Evolutionary conservation across 2,797 vertebrate genomes (phyloP).

Genomic region (Toxotes lorentzi): DNA sequence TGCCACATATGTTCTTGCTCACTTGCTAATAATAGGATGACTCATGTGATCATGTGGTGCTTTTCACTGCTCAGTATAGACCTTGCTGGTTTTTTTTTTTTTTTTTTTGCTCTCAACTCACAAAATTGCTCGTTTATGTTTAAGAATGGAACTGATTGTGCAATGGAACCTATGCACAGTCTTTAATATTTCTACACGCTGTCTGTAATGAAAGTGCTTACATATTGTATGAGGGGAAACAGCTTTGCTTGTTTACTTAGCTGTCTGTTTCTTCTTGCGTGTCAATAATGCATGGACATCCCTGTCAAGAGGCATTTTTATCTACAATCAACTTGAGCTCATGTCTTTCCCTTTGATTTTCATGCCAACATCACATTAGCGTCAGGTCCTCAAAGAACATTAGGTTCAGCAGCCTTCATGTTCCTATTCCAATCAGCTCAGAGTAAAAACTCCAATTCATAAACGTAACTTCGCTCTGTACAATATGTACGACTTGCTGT

Average conservation of each 20-base stretch:
- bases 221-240: neutral
- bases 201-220: neutral
- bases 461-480: neutral
- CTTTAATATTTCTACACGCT: neutral
- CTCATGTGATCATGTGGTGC: conserved; percentile 44
- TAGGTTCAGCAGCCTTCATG: conserved; percentile 3
- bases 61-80: conserved; percentile 29
- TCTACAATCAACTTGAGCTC: conserved; percentile 36
- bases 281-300: conserved; percentile 27
- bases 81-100: neutral
- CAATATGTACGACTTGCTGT: neutral
- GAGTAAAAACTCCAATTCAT: conserved; percentile 3
- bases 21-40: conserved; percentile 67
- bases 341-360: conserved; percentile 48
- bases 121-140: conserved; percentile 19
- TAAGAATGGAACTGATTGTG: conserved; percentile 1
- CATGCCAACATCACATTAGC: conserved; percentile 37
- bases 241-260: conserved; percentile 38
- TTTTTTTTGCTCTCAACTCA: neutral
- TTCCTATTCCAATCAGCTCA: neutral
- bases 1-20: conserved; percentile 71
- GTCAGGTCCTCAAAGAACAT: conserved; percentile 20
- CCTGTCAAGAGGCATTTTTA: conserved; percentile 44
- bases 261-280: conserved; percentile 29
- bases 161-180: neutral